phyloP scores from a whole-genome alignment of 2,888 invertebrate genomes.

The Syritta pipiens region DNA sequence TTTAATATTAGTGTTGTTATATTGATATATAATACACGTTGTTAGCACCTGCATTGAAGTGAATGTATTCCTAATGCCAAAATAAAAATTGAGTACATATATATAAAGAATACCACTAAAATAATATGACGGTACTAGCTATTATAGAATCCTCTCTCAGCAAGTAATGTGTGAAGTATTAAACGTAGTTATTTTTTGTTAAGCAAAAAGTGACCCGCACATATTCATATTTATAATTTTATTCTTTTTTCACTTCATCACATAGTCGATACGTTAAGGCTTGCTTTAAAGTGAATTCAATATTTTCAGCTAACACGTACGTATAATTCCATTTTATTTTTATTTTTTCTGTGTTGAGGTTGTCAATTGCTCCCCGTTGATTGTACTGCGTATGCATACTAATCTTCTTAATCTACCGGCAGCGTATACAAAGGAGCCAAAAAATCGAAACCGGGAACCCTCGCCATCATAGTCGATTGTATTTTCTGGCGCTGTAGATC shows the following conservation, averaged over 20 bases:
- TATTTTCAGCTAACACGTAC: slow-evolving; percentile 43
- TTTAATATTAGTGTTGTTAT: too few species aligned
- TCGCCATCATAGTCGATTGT: not conserved
- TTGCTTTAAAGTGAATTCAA: slow-evolving; percentile 29
- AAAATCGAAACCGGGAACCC: slow-evolving; percentile 7
- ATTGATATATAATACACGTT: too few species aligned
- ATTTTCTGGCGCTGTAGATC: slow-evolving; percentile 27
- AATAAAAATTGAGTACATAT: too few species aligned
- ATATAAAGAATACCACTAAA: too few species aligned
- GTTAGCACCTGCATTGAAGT: too few species aligned
- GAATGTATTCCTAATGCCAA: too few species aligned
- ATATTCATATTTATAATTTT: too few species aligned
- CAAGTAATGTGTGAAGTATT: too few species aligned
- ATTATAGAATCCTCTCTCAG: too few species aligned
- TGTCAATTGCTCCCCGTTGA: slow-evolving; percentile 44
- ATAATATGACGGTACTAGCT: too few species aligned
- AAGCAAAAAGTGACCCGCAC: too few species aligned
- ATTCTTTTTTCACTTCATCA: slow-evolving; percentile 31
- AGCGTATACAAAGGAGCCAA: slow-evolving; percentile 23
- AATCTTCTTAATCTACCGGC: slow-evolving; percentile 46
- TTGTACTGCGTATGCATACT: slow-evolving; percentile 38
- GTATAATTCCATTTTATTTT: slow-evolving; percentile 36
- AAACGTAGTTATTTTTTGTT: too few species aligned
- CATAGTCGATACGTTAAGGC: slow-evolving; percentile 36
- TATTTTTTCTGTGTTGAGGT: slow-evolving; percentile 34